Conservation (phyloP, 2,888 invertebrate species). For the Leptura quadrifasciata region DNA sequence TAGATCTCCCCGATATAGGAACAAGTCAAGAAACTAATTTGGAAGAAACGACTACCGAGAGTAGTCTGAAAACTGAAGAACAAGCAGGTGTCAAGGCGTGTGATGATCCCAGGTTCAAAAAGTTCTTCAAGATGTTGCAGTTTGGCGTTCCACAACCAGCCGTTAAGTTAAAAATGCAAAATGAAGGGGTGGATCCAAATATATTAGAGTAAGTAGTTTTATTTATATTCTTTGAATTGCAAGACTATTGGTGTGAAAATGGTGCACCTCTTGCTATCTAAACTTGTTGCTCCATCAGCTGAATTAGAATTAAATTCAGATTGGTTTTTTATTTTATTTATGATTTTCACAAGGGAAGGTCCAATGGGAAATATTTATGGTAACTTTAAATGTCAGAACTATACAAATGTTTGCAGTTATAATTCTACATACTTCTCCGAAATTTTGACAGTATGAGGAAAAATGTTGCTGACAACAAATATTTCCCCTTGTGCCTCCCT, state of each 20-base stretch:
- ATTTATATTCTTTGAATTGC: slow-evolving; percentile 10
- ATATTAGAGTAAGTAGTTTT: slow-evolving; percentile 79
- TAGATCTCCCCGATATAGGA: slow-evolving; percentile 30
- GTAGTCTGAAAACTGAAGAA: slow-evolving; percentile 36
- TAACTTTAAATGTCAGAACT: too few species aligned
- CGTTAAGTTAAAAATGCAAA: slow-evolving; percentile 87
- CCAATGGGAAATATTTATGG: too few species aligned
- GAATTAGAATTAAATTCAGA: too few species aligned
- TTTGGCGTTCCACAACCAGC: slow-evolving; percentile 90
- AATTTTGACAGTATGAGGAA: too few species aligned
- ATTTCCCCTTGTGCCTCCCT: too few species aligned
- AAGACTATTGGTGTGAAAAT: neutral
- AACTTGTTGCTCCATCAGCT: too few species aligned
- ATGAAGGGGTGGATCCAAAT: slow-evolving; percentile 88
- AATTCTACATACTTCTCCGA: too few species aligned
- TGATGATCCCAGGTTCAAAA: slow-evolving; percentile 82
- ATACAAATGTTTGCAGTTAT: too few species aligned
- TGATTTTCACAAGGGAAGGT: too few species aligned
- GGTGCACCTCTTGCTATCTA: neutral
- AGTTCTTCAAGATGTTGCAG: slow-evolving; percentile 92
- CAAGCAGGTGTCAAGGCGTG: slow-evolving; percentile 69
- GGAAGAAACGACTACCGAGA: slow-evolving; percentile 54
- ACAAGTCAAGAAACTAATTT: slow-evolving; percentile 36
- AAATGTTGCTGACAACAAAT: too few species aligned
- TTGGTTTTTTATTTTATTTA: too few species aligned